Evolutionary conservation across 2,113 vertebrate species (phyloP).

Genomic region (Eudorcas thomsonii): DNA sequence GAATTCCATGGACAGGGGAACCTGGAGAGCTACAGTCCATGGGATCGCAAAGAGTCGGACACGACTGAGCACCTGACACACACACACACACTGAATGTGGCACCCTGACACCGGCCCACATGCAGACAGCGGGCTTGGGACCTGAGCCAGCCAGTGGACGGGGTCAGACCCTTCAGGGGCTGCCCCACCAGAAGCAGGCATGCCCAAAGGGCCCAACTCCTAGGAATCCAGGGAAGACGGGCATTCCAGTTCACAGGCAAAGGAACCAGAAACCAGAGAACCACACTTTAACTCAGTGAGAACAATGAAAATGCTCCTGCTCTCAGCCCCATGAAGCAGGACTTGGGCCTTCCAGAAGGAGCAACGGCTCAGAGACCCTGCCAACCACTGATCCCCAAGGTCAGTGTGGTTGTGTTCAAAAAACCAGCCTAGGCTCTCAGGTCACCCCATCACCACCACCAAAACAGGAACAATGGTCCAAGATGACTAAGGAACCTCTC

Average conservation of each 20-base stretch:
- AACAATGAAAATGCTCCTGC: neutral
- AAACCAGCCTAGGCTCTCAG: neutral
- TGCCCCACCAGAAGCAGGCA: neutral
- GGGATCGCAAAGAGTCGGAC: neutral
- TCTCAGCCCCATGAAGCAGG: neutral
- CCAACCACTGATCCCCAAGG: neutral
- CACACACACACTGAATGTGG: neutral
- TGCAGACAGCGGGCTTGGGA: neutral
- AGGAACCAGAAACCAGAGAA: neutral
- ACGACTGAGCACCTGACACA: fast-evolving
- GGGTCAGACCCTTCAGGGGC: neutral
- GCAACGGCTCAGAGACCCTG: neutral
- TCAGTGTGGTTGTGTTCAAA: neutral
- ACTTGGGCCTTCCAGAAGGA: neutral
- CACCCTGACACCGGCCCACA: neutral
- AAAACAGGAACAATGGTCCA: neutral
- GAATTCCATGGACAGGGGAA: neutral
- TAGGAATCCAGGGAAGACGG: neutral
- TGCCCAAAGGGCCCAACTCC: neutral
- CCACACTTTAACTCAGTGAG: neutral
- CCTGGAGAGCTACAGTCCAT: neutral
- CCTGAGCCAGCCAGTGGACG: fast-evolving
- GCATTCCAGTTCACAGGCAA: neutral
- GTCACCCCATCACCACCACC: neutral
- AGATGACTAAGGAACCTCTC: neutral